Percentiles rank a stretch among this genome's conserved stretches.
Evolutionary conservation across 2,113 vertebrate species (phyloP).

Genomic region (Himantopus leucocephalus): DNA sequence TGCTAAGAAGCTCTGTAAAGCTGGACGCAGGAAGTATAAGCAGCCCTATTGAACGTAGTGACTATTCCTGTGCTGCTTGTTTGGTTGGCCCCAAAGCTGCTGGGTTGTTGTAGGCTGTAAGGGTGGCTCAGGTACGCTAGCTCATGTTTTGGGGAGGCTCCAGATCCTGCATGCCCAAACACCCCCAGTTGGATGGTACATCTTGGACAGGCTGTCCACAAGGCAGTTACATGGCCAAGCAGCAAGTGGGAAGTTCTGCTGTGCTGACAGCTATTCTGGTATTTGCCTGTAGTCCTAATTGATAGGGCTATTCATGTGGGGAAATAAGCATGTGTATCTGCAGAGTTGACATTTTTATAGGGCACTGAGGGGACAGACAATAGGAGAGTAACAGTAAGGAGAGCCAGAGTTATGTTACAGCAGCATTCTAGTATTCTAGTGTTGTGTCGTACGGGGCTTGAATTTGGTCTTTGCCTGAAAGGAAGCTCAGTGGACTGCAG

Average conservation of each 20-base stretch:
- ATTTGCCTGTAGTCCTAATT: background rate
- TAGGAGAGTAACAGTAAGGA: background rate
- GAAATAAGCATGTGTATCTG: background rate
- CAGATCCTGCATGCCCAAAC: background rate
- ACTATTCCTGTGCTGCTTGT: rapidly evolving
- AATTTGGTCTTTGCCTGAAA: background rate
- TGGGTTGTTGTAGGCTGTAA: background rate
- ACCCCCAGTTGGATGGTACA: background rate
- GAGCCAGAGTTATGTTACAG: background rate
- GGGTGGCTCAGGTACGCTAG: background rate
- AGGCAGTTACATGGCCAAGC: background rate
- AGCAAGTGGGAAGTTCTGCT: background rate
- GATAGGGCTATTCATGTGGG: background rate
- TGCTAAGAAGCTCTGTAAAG: background rate
- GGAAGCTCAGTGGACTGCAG: background rate
- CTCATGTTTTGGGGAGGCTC: background rate
- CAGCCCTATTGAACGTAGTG: rapidly evolving
- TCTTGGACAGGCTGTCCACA: background rate
- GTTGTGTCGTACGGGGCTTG: background rate
- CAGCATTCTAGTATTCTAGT: background rate
- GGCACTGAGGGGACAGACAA: background rate
- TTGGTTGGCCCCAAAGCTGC: background rate
- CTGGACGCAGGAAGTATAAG: background rate
- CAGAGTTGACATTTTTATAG: background rate
- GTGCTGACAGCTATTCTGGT: background rate